phyloP scores from a whole-genome alignment of 2,888 invertebrate species.

The Argyra leucocephala region DNA sequence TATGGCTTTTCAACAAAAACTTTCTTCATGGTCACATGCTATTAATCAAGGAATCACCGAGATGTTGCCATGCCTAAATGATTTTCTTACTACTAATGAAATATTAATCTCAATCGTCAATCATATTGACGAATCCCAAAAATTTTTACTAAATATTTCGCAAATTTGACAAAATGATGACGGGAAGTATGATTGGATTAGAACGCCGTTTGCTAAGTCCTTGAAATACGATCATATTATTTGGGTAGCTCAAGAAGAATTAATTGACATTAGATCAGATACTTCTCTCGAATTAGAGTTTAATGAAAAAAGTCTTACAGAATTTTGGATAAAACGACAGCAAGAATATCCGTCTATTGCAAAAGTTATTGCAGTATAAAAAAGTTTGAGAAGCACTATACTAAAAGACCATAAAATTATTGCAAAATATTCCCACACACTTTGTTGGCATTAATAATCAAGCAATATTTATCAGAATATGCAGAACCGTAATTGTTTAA shows the following conservation, averaged over 20 bases:
- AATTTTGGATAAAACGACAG: too few relatives aligned
- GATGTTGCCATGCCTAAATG: slow-evolving; percentile 8
- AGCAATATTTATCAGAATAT: too few relatives aligned
- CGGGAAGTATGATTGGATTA: slow-evolving; percentile 9
- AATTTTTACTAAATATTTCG: slow-evolving; percentile 13
- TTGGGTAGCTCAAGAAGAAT: slow-evolving; percentile 16
- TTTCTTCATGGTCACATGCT: not conserved
- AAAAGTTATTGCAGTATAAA: too few relatives aligned
- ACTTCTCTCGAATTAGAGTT: slow-evolving; percentile 15
- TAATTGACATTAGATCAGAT: slow-evolving; percentile 18
- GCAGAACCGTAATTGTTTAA: too few relatives aligned
- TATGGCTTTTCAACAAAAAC: not conserved
- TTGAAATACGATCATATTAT: slow-evolving; percentile 12
- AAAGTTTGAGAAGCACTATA: slow-evolving; percentile 9
- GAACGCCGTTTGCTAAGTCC: slow-evolving; percentile 11
- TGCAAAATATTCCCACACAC: too few relatives aligned
- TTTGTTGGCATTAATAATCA: too few relatives aligned
- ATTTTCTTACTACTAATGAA: slow-evolving; percentile 9
- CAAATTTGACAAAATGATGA: slow-evolving; percentile 8
- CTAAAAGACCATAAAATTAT: too few relatives aligned
- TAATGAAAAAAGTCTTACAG: slow-evolving; percentile 15
- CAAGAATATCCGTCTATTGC: too few relatives aligned
- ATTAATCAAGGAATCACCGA: not conserved
- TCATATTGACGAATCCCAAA: slow-evolving; percentile 11
- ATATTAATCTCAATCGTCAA: slow-evolving; percentile 6